Conservation (phyloP, 2,113 vertebrate species). For the Pteronura brasiliensis region DNA sequence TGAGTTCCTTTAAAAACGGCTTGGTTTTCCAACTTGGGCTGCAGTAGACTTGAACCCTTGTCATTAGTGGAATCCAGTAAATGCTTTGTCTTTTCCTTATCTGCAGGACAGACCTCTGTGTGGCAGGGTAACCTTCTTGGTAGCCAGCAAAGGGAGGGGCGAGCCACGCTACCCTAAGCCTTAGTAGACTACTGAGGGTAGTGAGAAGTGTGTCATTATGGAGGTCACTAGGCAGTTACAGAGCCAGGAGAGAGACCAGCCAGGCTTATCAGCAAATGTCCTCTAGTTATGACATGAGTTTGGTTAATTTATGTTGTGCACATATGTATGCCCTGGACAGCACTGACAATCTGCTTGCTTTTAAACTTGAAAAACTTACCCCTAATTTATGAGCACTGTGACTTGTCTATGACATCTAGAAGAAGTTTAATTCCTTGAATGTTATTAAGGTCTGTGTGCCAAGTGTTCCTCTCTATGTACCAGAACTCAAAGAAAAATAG, state of each 20-base stretch:
- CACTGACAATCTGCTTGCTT: neutral
- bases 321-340: neutral
- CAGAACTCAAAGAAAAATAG: neutral
- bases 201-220: neutral
- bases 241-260: neutral
- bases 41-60: neutral
- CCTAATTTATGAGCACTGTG: neutral
- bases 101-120: neutral
- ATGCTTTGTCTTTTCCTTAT: neutral
- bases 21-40: neutral
- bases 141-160: neutral
- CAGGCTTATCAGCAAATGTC: neutral
- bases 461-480: neutral
- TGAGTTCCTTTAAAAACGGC: neutral
- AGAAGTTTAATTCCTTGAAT: conserved; percentile 17
- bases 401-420: neutral
- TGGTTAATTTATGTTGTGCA: neutral
- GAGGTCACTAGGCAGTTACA: neutral
- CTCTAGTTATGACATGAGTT: neutral
- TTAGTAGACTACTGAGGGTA: neutral
- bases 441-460: neutral
- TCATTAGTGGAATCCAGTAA: neutral
- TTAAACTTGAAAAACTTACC: neutral
- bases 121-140: neutral
- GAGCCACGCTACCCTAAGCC: too few relatives aligned